Evolutionary conservation across 2,888 invertebrate species (phyloP), one percentile per base, ranked within the genome.

Genomic region (Saturnia pavonia): DNA sequence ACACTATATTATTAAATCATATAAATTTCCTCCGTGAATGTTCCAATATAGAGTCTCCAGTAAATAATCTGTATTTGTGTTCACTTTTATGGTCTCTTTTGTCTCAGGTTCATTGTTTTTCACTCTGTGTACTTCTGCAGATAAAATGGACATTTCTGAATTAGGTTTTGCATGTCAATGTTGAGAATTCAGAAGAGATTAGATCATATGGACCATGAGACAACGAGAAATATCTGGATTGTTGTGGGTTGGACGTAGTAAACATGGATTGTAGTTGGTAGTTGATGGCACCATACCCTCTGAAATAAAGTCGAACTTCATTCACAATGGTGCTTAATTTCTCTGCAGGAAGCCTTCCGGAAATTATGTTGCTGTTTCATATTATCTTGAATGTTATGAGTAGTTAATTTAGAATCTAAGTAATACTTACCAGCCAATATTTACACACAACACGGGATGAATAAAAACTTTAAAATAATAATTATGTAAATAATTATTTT

Each of bases 191-290:
- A 75, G 48, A 70, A 73, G 84, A 87, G 82, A 84, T 91, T 94
- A 95, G 83, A 95, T 94, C 92, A 95, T 95, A 88, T 95, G 95
- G 85, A 94, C 95, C 95, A 95, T 95, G 91, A 95, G 94, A 92
- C 95, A 95, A 88, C 95, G 94, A 88, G 95, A 94, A 87, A 95
- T 94, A 88, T 95, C 95, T 84, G 95, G 95, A 84, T 95, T 94
- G 92, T 93, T 94, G 94, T 94, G 94, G 79, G 94, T 94, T 83
- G 94, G 92, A 78, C 92, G 93, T 77, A 89, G 93, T 86, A 91
- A 89, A 88, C 92, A 91, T 83, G 91, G 91, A 79, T 90, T 92
- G 92, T 83, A 88, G 90, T 87, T 91, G 84, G 90, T 80, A 83
- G 91, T 87, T 83, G 92, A 78, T 88, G 91, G 91, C 92, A 90